A percentile compares a stretch with the other conserved stretches of the same genome.
phyloP scores from a whole-genome alignment of 2,888 invertebrate species.

The Rotaria magnacalcarata region DNA sequence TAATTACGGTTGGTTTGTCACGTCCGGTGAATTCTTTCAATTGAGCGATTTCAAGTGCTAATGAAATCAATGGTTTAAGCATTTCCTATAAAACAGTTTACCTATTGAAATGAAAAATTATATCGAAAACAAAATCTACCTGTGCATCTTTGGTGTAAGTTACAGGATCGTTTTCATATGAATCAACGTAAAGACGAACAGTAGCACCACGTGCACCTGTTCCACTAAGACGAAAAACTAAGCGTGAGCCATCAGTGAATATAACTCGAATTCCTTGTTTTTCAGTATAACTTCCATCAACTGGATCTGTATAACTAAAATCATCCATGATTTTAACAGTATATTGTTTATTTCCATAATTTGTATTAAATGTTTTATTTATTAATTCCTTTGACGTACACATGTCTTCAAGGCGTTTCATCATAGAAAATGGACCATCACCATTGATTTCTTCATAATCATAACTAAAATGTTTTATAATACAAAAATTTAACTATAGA shows the following conservation, averaged over 20 bases:
- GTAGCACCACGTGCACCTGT: conserved; percentile 98
- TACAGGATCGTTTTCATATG: conserved; percentile 71
- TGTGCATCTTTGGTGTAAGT: conserved; percentile 62
- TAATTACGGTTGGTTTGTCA: conserved; percentile 88
- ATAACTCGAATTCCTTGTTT: conserved; percentile 89
- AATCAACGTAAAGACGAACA: conserved; percentile 88
- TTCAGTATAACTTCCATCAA: conserved; percentile 80
- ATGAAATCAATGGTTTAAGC: conserved; percentile 76
- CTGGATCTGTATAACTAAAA: conserved; percentile 90
- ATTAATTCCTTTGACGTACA: conserved; percentile 53
- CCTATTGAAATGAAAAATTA: neutral
- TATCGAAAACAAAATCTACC: conserved; percentile 51
- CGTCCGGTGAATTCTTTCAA: conserved; percentile 80
- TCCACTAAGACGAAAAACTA: conserved; percentile 87
- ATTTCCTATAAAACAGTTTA: conserved; percentile 59
- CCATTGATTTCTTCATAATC: conserved; percentile 94
- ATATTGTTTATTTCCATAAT: conserved; percentile 66
- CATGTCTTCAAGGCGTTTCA: conserved; percentile 63
- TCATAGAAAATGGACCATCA: conserved; percentile 81
- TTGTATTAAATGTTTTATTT: conserved; percentile 53
- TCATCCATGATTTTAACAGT: conserved; percentile 78
- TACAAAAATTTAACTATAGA: no score
- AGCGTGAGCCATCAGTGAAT: conserved; percentile 86
- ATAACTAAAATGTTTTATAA: conserved; percentile 65
- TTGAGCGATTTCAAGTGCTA: conserved; percentile 78